Evolutionary conservation across 37 sponge, comb jelly and placozoan genomes (phyloP).

Genomic region (Sycon ciliatum): DNA sequence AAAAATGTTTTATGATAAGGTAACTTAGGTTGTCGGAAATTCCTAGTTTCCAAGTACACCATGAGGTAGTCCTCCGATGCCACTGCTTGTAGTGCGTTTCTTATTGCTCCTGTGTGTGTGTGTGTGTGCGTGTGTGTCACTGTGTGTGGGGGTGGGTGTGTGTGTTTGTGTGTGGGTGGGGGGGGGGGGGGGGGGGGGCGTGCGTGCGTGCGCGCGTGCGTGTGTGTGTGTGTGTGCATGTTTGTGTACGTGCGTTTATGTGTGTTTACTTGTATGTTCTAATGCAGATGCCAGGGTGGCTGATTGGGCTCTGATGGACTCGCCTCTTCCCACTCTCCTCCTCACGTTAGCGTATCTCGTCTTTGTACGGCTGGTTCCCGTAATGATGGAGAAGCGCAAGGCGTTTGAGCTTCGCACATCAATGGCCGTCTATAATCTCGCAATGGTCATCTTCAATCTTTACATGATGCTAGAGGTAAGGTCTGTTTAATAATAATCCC

Average conservation of each 20-base stretch:
- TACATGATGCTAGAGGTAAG: conserved; percentile 63
- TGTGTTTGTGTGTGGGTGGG: not conserved
- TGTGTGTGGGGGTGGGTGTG: not conserved
- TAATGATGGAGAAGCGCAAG: conserved; percentile 42
- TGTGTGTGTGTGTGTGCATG: conserved; percentile 21
- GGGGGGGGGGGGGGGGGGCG: not conserved
- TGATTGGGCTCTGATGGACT: conserved; percentile 34
- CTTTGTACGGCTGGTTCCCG: conserved; percentile 41
- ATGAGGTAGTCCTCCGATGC: not conserved
- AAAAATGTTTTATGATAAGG: not conserved
- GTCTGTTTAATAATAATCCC: too few species aligned
- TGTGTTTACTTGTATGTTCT: not conserved
- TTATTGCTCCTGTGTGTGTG: not conserved
- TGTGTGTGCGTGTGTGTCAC: conserved; percentile 17
- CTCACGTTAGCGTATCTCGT: conserved; percentile 43
- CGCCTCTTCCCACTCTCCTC: conserved; percentile 39
- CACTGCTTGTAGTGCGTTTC: not conserved
- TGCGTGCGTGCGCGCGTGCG: not conserved
- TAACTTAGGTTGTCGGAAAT: not conserved
- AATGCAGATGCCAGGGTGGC: not conserved
- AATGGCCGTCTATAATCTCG: conserved; percentile 60
- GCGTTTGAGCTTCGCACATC: conserved; percentile 41
- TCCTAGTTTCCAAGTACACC: too few species aligned
- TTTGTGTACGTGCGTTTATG: not conserved
- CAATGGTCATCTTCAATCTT: conserved; percentile 46